These are phyloP conservation scores for Epizoanthus fatuus DNA, from an alignment of 92 coral and sea anemone genomes.

Conservation along the genomic window DNA sequence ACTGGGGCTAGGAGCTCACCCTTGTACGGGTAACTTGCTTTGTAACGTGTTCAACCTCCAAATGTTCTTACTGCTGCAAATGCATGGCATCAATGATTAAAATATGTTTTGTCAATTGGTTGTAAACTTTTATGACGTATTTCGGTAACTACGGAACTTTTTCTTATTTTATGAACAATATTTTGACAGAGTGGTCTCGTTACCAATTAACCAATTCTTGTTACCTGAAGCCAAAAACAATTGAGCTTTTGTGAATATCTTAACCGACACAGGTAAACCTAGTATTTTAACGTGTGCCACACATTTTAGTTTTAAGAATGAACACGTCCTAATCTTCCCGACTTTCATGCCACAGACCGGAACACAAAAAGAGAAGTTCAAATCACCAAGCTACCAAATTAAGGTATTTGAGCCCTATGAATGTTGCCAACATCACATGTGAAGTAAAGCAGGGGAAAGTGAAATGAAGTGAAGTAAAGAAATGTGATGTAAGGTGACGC, in stretches of 20 bases:
- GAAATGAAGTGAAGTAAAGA: neutral
- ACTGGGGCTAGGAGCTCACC: too few relatives aligned
- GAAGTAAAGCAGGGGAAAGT: neutral
- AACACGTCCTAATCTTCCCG: neutral
- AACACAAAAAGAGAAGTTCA: constrained; percentile 97
- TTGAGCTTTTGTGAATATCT: too few relatives aligned
- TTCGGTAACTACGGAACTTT: too few relatives aligned
- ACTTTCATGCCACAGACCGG: constrained; percentile 80
- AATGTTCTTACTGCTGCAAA: neutral
- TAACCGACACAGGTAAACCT: neutral
- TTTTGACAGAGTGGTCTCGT: too few relatives aligned
- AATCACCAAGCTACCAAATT: constrained; percentile 95
- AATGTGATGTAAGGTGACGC: neutral
- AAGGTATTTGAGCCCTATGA: constrained; percentile 69
- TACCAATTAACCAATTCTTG: too few relatives aligned
- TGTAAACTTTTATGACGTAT: too few relatives aligned
- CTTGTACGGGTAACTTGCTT: too few relatives aligned
- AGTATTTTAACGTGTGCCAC: too few relatives aligned
- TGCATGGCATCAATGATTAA: neutral
- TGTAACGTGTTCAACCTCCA: neutral
- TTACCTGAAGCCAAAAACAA: neutral
- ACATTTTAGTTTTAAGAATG: too few relatives aligned
- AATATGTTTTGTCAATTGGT: neutral
- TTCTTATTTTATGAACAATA: too few relatives aligned
- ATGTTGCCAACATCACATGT: neutral